Percentiles rank a stretch among this genome's conserved stretches.
phyloP scores from a whole-genome alignment of 2,888 invertebrate genomes.

The Holacanthella duospinosa region DNA sequence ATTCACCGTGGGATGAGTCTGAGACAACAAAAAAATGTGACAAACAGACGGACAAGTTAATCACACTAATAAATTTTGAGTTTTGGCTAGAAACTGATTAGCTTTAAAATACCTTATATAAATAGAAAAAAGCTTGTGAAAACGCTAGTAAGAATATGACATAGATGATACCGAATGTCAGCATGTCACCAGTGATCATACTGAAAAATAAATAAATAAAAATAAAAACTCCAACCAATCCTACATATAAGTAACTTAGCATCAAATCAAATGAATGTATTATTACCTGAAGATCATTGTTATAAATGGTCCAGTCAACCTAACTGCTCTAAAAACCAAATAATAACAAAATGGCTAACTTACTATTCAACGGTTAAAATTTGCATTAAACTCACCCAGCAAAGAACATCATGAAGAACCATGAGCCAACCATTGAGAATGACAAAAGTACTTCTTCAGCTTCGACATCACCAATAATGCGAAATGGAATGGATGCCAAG shows the following conservation, averaged over 20 bases:
- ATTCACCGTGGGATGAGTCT: conserved; percentile 57
- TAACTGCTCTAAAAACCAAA: conserved; percentile 60
- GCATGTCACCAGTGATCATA: conserved; percentile 98
- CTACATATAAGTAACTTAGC: too few species aligned
- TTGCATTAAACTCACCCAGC: conserved; percentile 77
- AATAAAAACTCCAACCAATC: neutral
- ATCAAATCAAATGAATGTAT: neutral
- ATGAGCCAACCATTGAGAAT: conserved; percentile 86
- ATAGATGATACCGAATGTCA: conserved; percentile 96
- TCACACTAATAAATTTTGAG: too few species aligned
- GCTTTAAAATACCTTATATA: conserved; percentile 85
- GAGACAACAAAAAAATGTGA: too few species aligned
- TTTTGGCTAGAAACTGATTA: too few species aligned
- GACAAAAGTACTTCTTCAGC: conserved; percentile 85
- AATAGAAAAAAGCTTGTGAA: conserved; percentile 87
- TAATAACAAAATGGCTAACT: neutral
- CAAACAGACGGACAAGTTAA: too few species aligned
- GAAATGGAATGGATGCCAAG: conserved; percentile 76
- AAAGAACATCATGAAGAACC: conserved; percentile 97
- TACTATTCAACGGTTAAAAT: neutral
- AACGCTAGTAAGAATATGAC: conserved; percentile 88
- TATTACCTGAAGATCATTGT: conserved; percentile 73
- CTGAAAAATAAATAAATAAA: conserved; percentile 49
- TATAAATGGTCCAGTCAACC: conserved; percentile 94
- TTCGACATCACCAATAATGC: conserved; percentile 59